A percentile compares a stretch with the other conserved stretches of the same genome.
Evolutionary conservation across 2,888 invertebrate genomes (phyloP).

Genomic region (Schizotus pectinicornis): DNA sequence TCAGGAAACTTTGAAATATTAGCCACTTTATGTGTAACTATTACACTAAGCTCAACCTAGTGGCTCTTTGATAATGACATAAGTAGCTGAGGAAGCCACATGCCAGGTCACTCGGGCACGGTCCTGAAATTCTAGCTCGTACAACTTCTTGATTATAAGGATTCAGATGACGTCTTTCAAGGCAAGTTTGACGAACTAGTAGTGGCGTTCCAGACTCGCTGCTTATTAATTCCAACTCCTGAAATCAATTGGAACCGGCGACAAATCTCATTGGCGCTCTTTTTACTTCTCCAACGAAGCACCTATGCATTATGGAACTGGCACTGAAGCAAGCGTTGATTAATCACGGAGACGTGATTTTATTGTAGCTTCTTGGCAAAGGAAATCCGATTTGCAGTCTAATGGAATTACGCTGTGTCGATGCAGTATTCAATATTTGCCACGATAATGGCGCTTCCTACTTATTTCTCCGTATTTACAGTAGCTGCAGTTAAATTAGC

Average conservation of each 20-base stretch:
- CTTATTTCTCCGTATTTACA: no score
- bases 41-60: constrained; percentile 8
- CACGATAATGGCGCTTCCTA: no score
- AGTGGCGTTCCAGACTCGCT: constrained; percentile 7
- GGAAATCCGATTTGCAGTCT: no score
- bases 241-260: constrained; percentile 1
- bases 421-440: no score
- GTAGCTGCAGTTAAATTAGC: no score
- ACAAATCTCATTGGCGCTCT: background rate
- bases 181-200: constrained; percentile 18
- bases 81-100: constrained; percentile 19
- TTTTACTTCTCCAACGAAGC: no score
- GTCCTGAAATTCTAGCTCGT: constrained; percentile 18
- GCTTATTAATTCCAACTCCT: constrained; percentile 13
- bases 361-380: no score
- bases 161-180: constrained; percentile 11
- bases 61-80: constrained; percentile 17
- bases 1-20: constrained; percentile 10
- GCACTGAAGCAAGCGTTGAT: no score
- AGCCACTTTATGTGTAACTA: constrained; percentile 9
- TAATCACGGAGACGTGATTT: no score
- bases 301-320: no score
- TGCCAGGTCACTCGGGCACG: constrained; percentile 15
- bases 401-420: no score
- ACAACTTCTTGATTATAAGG: constrained; percentile 25